A percentile compares a stretch with the other conserved stretches of the same genome.
Evolutionary conservation across 1,140 invertebrate species (phyloP).

Genomic region (Papilio machaon): DNA sequence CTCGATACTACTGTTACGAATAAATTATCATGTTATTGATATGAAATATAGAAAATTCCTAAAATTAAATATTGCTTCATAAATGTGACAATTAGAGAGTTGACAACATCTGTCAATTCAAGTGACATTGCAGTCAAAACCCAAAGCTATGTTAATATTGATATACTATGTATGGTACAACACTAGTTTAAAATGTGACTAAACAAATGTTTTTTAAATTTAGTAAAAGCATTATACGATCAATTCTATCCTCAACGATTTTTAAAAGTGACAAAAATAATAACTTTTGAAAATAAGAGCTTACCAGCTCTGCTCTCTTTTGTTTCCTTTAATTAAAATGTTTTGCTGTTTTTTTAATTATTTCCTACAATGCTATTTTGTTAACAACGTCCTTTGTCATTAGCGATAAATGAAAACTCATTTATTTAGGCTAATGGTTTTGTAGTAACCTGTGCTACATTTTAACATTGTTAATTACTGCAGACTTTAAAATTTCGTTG

Average conservation of each 20-base stretch:
- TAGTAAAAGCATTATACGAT: too few relatives aligned
- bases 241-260: too few relatives aligned
- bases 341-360: not conserved
- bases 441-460: not conserved
- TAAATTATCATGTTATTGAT: not conserved
- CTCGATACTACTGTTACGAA: constrained; percentile 1
- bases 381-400: constrained; percentile 25
- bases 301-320: not conserved
- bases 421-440: constrained; percentile 24
- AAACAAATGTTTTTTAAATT: too few relatives aligned
- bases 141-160: too few relatives aligned
- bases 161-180: too few relatives aligned
- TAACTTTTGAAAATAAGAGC: too few relatives aligned
- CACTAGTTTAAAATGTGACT: too few relatives aligned
- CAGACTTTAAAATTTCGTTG: not conserved
- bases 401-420: constrained; percentile 11
- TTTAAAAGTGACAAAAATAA: too few relatives aligned
- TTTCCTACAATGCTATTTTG: not conserved
- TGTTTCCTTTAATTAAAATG: not conserved
- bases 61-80: not conserved
- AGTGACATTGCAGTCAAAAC: too few relatives aligned
- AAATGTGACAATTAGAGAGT: not conserved
- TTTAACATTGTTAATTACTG: constrained; percentile 23
- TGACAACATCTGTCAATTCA: not conserved
- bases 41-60: not conserved